Percentiles rank a stretch among this genome's conserved stretches.
These are phyloP conservation scores for Orchestes rusci DNA, from an alignment of 2,888 invertebrate species.

Conservation along the genomic window DNA sequence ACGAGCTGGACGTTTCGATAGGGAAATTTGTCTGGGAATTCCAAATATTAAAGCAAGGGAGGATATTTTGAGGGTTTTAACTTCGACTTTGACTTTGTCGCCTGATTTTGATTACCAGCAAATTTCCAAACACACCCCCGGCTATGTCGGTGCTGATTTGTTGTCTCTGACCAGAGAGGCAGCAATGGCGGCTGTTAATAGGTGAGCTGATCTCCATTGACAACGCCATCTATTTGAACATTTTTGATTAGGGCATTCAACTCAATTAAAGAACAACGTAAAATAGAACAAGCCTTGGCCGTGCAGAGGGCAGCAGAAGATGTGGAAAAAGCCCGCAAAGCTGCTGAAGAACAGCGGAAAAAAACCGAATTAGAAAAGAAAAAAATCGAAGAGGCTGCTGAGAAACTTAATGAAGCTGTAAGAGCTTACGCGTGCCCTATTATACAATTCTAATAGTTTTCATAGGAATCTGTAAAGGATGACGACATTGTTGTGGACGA, in stretches of 20 bases:
- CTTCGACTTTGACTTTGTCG: conserved; percentile 61
- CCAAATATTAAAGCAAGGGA: conserved; percentile 77
- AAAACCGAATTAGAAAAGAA: conserved; percentile 24
- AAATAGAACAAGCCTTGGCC: conserved; percentile 27
- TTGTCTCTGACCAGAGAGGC: conserved; percentile 81
- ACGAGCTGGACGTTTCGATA: conserved; percentile 87
- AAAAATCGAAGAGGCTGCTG: conserved; percentile 23
- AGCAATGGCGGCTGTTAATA: conserved; percentile 71
- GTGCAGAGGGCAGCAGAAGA: conserved; percentile 27
- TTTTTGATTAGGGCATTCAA: conserved; percentile 37
- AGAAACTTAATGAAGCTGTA: conserved; percentile 14
- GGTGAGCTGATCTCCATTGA: conserved; percentile 4
- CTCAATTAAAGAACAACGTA: conserved; percentile 36
- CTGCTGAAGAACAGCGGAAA: conserved; percentile 14
- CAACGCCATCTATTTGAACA: background rate
- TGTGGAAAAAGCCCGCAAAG: conserved; percentile 9
- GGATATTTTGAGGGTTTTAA: conserved; percentile 61
- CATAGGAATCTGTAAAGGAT: too few species aligned
- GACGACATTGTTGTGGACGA: conserved; percentile 24
- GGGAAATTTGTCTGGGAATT: conserved; percentile 90
- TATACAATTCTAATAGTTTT: too few species aligned
- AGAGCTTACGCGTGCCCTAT: conserved; percentile 2
- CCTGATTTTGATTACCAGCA: conserved; percentile 63
- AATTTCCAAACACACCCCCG: conserved; percentile 83
- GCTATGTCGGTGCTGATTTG: conserved; percentile 94